Conservation (phyloP, 2,113 vertebrate genomes). For the Arvicanthis niloticus region DNA sequence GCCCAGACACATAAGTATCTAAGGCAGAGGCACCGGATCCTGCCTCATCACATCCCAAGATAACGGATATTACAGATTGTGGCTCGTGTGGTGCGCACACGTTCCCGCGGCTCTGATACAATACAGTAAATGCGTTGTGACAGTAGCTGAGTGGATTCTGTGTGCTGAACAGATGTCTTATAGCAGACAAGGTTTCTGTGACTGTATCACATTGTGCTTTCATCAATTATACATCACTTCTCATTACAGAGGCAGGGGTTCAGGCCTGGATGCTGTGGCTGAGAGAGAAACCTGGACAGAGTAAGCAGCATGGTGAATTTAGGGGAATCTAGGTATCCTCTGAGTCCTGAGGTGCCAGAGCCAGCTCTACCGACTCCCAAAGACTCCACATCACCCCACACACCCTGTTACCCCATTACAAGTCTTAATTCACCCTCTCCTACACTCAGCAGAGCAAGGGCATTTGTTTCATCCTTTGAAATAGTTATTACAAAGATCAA, state of each 20-base stretch:
- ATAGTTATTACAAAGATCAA: background rate
- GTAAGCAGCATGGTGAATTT: background rate
- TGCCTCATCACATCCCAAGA: conserved; percentile 22
- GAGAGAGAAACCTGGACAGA: background rate
- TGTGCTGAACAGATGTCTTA: conserved; percentile 85
- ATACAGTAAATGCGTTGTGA: conserved; percentile 82
- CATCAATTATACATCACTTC: conserved; percentile 86
- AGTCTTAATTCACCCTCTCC: background rate
- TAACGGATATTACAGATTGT: background rate
- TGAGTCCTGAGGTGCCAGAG: background rate
- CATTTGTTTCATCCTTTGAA: background rate
- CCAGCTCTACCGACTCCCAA: background rate
- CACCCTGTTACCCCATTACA: background rate
- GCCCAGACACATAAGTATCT: conserved; percentile 27
- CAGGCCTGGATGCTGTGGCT: fast-evolving
- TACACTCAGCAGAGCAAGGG: background rate
- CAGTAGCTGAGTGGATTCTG: conserved; percentile 83
- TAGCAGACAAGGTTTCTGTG: conserved; percentile 81
- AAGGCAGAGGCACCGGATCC: background rate
- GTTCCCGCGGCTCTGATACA: conserved; percentile 30
- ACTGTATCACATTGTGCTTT: conserved; percentile 79
- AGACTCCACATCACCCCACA: background rate
- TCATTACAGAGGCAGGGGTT: conserved; percentile 74
- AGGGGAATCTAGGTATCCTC: background rate
- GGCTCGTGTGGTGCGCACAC: background rate